Evolutionary conservation across 2,888 invertebrate genomes (phyloP), one percentile per base, ranked within the genome.

Genomic region (Noctua fimbriata): DNA sequence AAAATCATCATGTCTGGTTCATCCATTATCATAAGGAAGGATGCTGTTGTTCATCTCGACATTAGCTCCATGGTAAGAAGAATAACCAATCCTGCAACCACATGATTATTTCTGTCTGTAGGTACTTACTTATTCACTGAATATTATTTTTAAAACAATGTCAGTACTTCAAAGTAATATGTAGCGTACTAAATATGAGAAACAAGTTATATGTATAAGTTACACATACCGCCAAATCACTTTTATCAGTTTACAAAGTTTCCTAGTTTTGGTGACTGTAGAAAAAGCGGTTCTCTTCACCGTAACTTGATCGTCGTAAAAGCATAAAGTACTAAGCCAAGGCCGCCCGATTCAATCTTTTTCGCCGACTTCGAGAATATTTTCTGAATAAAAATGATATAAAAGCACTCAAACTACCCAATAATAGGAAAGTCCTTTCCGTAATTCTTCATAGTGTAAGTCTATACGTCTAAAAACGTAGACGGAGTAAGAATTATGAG

Each of bases 401-500:
- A 67, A 69, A 79, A 71, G 67, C 65, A 84, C 55, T 71, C 69
- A 65, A 74, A 58, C 65, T 63, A 71, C 69, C 69, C 58, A 76
- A 65, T 82, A 78, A 72, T 71, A 74, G 65, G 49, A 58, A 83
- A 86, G 75, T 69, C 78, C 63, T 78, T 76, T 67, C 66, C 41
- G 77, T 78, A 74, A 81, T 85, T 73, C 73, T 74, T 86, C 78
- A 80, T 79, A 76, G 60, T 81, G 75, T 85, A 83, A 80, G 76
- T 36, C 71, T 75, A 79, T 82, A 79, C 69, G 49, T 82, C 74
- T 84, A 85, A 86, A 85, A 86, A 82, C 77, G 73, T 79, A 85
- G 83, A 85, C 79, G 79, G 71, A 73, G 81, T 80, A 87, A 89
- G 89, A 88, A 88, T 89, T 84, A 85, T 86, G 85, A 91, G 87